phyloP scores from a whole-genome alignment of 2,888 invertebrate species.

The Drosophila suboccidentalis region DNA sequence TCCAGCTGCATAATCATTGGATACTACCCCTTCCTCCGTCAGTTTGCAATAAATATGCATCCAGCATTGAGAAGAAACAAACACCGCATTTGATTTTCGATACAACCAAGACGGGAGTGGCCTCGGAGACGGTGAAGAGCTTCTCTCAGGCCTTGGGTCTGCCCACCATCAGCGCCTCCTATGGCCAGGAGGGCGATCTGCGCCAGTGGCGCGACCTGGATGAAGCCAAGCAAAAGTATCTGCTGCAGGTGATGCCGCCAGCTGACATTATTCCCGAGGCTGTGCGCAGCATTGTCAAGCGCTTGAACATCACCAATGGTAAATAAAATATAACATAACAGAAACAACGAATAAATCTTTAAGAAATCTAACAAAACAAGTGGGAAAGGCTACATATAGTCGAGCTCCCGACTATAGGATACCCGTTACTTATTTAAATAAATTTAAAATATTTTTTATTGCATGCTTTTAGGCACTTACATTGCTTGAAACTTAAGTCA shows the following conservation, averaged over 20 bases:
- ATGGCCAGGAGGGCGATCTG: conserved; percentile 92
- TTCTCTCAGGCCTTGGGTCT: conserved; percentile 92
- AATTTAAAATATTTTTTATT: no score
- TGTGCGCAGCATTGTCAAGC: conserved; percentile 91
- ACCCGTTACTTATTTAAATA: no score
- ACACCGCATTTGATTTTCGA: conserved; percentile 93
- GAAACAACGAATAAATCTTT: no score
- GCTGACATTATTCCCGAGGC: conserved; percentile 94
- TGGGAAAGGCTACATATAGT: no score
- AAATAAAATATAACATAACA: background rate
- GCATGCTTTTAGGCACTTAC: no score
- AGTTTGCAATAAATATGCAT: conserved; percentile 92
- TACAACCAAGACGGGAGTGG: conserved; percentile 92
- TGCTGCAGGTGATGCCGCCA: conserved; percentile 92
- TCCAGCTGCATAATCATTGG: background rate
- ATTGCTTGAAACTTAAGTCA: no score
- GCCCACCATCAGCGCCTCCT: conserved; percentile 94
- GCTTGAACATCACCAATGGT: conserved; percentile 94
- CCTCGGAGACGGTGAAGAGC: conserved; percentile 94
- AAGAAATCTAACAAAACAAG: no score
- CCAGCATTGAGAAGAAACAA: conserved; percentile 88
- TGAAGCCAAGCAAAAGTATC: conserved; percentile 90
- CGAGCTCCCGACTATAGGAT: no score
- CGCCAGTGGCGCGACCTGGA: conserved; percentile 92
- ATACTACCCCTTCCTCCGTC: background rate